Conservation (phyloP, 2,888 invertebrate species). For the Mesoligia furuncula region DNA sequence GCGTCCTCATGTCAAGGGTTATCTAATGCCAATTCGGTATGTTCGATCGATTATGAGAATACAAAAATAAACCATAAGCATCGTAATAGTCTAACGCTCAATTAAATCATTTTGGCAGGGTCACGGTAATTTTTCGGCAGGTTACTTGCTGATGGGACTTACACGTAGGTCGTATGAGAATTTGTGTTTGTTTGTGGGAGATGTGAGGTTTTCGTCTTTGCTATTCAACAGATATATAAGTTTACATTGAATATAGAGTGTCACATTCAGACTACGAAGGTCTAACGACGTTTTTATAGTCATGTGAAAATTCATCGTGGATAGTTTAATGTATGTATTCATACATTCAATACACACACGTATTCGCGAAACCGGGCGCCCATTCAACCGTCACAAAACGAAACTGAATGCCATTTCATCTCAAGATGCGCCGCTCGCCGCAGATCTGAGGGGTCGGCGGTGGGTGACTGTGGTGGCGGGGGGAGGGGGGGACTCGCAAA, state of each 20-base stretch:
- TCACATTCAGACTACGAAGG: constrained; percentile 22
- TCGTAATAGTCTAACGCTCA: background rate
- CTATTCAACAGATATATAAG: constrained; percentile 26
- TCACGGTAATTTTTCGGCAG: too few species aligned
- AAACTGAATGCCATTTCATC: constrained; percentile 84
- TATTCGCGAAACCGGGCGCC: constrained; percentile 76
- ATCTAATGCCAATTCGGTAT: constrained; percentile 20
- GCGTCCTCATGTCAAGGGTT: constrained; percentile 4
- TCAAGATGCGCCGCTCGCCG: constrained; percentile 81
- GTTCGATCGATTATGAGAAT: constrained; percentile 2
- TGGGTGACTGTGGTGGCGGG: constrained; percentile 63
- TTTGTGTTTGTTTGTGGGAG: constrained; percentile 3
- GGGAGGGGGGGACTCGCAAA: constrained; percentile 66
- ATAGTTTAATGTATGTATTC: constrained; percentile 71
- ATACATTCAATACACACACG: constrained; percentile 68
- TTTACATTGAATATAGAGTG: constrained; percentile 39
- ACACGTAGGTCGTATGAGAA: constrained; percentile 14
- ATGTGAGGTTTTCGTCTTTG: constrained; percentile 1
- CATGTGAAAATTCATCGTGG: constrained; percentile 57
- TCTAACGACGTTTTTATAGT: constrained; percentile 37
- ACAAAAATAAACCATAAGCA: constrained; percentile 1
- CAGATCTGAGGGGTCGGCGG: constrained; percentile 75
- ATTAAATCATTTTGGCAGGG: too few species aligned
- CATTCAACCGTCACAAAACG: constrained; percentile 85
- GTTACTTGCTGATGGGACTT: constrained; percentile 11